Evolutionary conservation across 2,113 vertebrate species (phyloP).

Genomic region (Rhineura floridana): DNA sequence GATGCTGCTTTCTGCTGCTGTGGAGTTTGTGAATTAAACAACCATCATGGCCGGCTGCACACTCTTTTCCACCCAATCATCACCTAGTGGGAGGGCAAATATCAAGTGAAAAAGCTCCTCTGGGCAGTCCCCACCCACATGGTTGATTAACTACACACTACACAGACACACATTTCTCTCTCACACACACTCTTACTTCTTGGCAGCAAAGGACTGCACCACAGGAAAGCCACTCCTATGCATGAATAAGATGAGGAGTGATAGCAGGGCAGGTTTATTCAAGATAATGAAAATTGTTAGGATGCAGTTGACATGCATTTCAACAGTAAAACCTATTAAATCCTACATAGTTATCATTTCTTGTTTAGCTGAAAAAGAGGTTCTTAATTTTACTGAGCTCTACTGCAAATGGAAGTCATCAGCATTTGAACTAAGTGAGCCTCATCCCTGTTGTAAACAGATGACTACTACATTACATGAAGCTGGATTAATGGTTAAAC

Average conservation of each 20-base stretch:
- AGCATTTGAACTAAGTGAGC: not conserved
- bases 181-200: not conserved
- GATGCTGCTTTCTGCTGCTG: not conserved
- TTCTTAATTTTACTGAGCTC: not conserved
- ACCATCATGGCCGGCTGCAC: not conserved
- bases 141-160: not conserved
- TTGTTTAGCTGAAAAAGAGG: not conserved
- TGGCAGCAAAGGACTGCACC: not conserved
- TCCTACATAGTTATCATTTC: not conserved
- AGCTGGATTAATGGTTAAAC: conserved; percentile 56
- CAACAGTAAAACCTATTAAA: not conserved
- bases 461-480: conserved; percentile 37
- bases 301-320: not conserved
- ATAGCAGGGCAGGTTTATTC: not conserved
- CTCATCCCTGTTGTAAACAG: not conserved
- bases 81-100: not conserved
- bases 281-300: not conserved
- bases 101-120: not conserved
- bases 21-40: not conserved
- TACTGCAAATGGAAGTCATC: not conserved
- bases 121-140: not conserved
- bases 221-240: not conserved
- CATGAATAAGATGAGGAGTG: not conserved
- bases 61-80: not conserved
- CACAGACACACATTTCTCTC: not conserved